phyloP scores from a whole-genome alignment of 1,140 invertebrate genomes.

The Drosophila ercepeae region DNA sequence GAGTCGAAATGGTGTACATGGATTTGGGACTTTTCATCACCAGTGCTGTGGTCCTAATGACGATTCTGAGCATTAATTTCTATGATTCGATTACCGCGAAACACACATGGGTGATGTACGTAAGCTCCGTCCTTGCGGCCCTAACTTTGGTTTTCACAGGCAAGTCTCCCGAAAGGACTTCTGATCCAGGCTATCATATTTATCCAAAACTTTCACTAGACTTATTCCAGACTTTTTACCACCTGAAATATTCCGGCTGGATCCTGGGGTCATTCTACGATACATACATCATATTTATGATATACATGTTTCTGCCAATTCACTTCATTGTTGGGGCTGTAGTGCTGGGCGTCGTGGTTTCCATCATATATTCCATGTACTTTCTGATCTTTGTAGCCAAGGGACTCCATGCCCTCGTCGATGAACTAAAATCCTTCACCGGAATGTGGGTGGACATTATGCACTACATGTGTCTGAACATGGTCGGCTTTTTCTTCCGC shows the following conservation, averaged over 20 bases:
- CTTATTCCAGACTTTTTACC: background rate
- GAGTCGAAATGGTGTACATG: conserved; percentile 15
- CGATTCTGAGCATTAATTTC: conserved; percentile 84
- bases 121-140: conserved; percentile 83
- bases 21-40: conserved; percentile 77
- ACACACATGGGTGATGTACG: conserved; percentile 82
- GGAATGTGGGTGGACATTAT: conserved; percentile 87
- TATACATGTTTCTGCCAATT: conserved; percentile 91
- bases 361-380: conserved; percentile 86
- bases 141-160: conserved; percentile 41
- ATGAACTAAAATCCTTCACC: background rate
- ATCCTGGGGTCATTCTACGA: conserved; percentile 84
- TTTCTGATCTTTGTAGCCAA: conserved; percentile 15
- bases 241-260: background rate
- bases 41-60: conserved; percentile 81
- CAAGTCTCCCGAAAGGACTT: background rate
- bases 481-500: conserved; percentile 92
- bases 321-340: conserved; percentile 87
- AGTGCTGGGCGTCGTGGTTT: conserved; percentile 86
- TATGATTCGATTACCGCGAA: conserved; percentile 80
- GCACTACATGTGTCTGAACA: conserved; percentile 90
- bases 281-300: conserved; percentile 88
- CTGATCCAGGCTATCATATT: background rate
- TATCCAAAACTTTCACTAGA: background rate
- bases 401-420: conserved; percentile 85